Conservation (phyloP, 1,140 invertebrate genomes). For the Stegodyphus mimosarum region DNA sequence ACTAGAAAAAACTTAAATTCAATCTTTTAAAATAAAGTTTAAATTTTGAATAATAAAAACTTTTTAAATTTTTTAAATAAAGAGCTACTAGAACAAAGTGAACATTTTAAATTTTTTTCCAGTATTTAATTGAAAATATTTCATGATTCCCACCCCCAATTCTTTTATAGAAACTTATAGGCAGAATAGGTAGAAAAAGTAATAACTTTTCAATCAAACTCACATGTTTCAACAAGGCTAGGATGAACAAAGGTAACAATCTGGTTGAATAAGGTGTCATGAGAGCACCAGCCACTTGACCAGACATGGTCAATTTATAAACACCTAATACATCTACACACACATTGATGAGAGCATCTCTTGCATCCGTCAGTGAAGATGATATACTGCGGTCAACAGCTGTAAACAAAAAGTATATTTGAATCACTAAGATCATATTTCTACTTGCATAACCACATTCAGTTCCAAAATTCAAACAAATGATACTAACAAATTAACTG, state of each 20-base stretch:
- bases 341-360: constrained; percentile 96
- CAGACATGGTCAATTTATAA: constrained; percentile 73
- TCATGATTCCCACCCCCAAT: no score
- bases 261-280: constrained; percentile 80
- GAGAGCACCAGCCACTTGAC: constrained; percentile 74
- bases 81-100: no score
- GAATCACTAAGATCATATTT: no score
- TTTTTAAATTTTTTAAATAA: no score
- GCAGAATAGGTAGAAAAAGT: background rate
- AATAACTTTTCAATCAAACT: constrained; percentile 66
- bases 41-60: no score
- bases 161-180: no score
- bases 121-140: no score
- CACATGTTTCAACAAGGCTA: constrained; percentile 91
- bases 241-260: constrained; percentile 88
- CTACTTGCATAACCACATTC: no score
- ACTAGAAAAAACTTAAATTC: no score
- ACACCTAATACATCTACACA: constrained; percentile 89
- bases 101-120: no score
- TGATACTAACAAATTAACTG: background rate
- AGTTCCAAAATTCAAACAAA: background rate
- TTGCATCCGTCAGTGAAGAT: constrained; percentile 88
- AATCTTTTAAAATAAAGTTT: no score
- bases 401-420: constrained; percentile 66
- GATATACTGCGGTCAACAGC: constrained; percentile 91